These are phyloP conservation scores for Actenoides hombroni DNA, from an alignment of 2,113 vertebrate genomes.

Conservation along the genomic window DNA sequence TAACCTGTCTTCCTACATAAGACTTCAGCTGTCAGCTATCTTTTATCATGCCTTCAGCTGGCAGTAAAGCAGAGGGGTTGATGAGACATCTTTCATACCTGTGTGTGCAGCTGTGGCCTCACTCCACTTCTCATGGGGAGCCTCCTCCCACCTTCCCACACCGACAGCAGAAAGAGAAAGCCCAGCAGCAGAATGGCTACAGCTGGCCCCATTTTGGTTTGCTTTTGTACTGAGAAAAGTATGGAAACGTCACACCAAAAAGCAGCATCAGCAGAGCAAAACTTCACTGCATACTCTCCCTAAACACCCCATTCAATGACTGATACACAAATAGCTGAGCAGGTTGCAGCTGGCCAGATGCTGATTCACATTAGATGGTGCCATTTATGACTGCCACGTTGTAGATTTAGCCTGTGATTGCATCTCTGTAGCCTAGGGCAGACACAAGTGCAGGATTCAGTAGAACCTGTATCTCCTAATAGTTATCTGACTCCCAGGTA, in stretches of 20 bases:
- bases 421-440: background rate
- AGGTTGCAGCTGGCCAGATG: background rate
- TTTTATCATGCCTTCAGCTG: background rate
- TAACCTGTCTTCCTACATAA: conserved; percentile 7
- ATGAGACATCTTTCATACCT: background rate
- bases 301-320: rapidly evolving
- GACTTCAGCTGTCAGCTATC: background rate
- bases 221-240: background rate
- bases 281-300: rapidly evolving
- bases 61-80: background rate
- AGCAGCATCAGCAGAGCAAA: background rate
- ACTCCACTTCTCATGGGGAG: background rate
- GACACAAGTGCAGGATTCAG: background rate
- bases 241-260: background rate
- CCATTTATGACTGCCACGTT: rapidly evolving
- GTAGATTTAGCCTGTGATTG: background rate
- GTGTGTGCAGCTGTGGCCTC: background rate
- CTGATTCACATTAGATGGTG: rapidly evolving
- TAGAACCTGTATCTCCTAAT: background rate
- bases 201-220: background rate
- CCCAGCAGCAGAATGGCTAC: background rate
- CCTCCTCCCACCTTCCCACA: background rate
- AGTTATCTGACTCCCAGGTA: background rate
- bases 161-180: background rate
- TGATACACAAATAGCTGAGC: background rate